Evolutionary conservation across 2,888 invertebrate genomes (phyloP).

Genomic region (Eupeodes latifasciatus): DNA sequence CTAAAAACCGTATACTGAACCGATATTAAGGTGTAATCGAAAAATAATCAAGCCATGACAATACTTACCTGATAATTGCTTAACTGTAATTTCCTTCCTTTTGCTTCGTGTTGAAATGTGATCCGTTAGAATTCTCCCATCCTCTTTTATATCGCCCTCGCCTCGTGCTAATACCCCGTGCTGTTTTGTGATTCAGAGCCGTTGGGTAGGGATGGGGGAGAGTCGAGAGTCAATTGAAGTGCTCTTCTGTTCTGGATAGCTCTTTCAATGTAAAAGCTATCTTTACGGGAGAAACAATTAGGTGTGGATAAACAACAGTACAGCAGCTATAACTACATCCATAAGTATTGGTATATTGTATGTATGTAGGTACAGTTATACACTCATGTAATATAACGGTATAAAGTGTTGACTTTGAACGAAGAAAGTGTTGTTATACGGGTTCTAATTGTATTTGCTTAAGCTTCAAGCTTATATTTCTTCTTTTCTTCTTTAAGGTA

Average conservation of each 20-base stretch:
- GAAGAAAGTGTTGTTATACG: conserved; percentile 10
- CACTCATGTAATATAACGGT: conserved; percentile 25
- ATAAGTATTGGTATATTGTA: no score
- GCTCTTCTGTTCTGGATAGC: conserved; percentile 32
- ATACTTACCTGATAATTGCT: conserved; percentile 74
- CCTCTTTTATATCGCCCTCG: background rate
- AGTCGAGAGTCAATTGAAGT: conserved; percentile 26
- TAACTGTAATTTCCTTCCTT: conserved; percentile 69
- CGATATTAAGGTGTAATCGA: conserved; percentile 71
- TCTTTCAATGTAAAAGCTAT: conserved; percentile 23
- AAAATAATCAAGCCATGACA: conserved; percentile 75
- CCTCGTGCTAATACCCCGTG: no score
- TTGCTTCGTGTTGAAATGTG: conserved; percentile 46
- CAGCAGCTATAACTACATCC: background rate
- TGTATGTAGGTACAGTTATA: background rate
- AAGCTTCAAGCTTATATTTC: conserved; percentile 2
- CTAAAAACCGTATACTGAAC: background rate
- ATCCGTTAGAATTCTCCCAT: conserved; percentile 21
- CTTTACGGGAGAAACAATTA: conserved; percentile 64
- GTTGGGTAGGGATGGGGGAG: no score
- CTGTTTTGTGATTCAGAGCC: no score
- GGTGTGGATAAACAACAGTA: conserved; percentile 67
- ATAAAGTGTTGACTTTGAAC: conserved; percentile 44
- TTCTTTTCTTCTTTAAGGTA: background rate
- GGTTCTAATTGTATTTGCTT: conserved; percentile 40